Base-by-base conservation (phyloP, 2,888 invertebrate genomes). In the Lasioglossum malachurum region DNA sequence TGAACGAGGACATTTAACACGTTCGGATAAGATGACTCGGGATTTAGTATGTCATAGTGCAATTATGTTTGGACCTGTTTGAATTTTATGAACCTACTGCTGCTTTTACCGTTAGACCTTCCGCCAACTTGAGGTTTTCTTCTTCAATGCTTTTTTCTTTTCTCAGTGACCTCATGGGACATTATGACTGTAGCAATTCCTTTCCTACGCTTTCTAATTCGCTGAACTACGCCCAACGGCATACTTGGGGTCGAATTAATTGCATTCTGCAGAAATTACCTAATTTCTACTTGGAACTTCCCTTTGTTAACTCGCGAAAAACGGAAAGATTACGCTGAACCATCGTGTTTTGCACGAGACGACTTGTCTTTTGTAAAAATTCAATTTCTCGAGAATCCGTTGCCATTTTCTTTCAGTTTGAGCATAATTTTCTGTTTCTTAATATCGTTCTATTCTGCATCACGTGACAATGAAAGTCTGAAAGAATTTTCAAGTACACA, bases 121-220 rank as follows among this genome's bases (percentile, higher is more conserved):
- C 23, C 53, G 23, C 23, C 23, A 53, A 10, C 23, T 53, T 8
- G 53, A 23, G 23, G 10, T 53, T 23, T 53, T 53, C 23, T 53
- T 53, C 23, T 49, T 53, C 8, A 10, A 53, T 53, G 10, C 1
- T 53, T 10, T 53, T 23, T 53, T 0, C 53, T 53, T 53, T 53
- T 23, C 53, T 53, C 23, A 23, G 7, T 53, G 53, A 23, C 3
- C 23, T 23, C 53, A 23, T 23, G 53, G 53, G 53, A 53, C 23
- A 53, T 53, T 53, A 23, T 23, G 5, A 23, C 53, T 23, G 53
- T 7, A 23, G 53, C 23, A 53, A 53, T 53, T 53, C 53, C 23
- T 53, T 53, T 53, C 53, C 53, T 53, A 53, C 53, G 53, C 53
- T 53, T 53, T 53, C 53, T 53, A 53, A 53, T 53, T 53, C 53